phyloP scores from a whole-genome alignment of 1,140 invertebrate genomes.

The Pseudomyrmex sp. region DNA sequence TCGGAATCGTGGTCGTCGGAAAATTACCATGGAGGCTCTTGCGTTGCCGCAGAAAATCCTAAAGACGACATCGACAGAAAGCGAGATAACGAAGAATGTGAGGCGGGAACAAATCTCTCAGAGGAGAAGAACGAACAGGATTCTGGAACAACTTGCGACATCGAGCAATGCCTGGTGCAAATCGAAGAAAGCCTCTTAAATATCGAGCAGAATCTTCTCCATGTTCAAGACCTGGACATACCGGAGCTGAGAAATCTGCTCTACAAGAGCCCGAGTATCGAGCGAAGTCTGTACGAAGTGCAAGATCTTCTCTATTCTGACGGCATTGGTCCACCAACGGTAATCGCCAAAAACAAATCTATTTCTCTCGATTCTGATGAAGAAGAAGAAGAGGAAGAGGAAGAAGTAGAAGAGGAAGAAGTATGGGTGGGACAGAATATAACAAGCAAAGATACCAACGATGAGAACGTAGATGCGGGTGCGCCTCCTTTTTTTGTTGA shows the following conservation, averaged over 20 bases:
- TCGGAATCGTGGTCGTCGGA: conserved; percentile 33
- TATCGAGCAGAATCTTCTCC: conserved; percentile 78
- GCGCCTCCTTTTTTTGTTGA: not conserved
- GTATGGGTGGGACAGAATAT: conserved; percentile 51
- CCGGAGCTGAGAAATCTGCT: conserved; percentile 77
- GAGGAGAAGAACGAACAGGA: conserved; percentile 18
- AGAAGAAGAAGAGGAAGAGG: conserved; percentile 41
- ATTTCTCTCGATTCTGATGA: conserved; percentile 57
- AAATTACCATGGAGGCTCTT: not conserved
- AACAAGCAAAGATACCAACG: conserved; percentile 61
- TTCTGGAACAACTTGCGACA: conserved; percentile 70
- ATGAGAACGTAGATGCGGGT: conserved; percentile 62
- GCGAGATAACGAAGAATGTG: not conserved
- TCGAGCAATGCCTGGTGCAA: conserved; percentile 78
- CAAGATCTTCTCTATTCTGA: conserved; percentile 74
- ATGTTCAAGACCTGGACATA: conserved; percentile 78
- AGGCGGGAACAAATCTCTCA: not conserved
- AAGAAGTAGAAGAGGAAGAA: conserved; percentile 62
- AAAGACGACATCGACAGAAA: not conserved
- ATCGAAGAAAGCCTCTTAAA: conserved; percentile 79
- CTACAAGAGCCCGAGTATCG: conserved; percentile 76
- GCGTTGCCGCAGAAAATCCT: not conserved
- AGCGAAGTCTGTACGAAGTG: conserved; percentile 72
- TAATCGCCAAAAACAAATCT: conserved; percentile 51
- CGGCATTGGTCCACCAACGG: conserved; percentile 56